Evolutionary conservation across 1,140 invertebrate genomes (phyloP).

Genomic region (Temnothorax nylanderi): DNA sequence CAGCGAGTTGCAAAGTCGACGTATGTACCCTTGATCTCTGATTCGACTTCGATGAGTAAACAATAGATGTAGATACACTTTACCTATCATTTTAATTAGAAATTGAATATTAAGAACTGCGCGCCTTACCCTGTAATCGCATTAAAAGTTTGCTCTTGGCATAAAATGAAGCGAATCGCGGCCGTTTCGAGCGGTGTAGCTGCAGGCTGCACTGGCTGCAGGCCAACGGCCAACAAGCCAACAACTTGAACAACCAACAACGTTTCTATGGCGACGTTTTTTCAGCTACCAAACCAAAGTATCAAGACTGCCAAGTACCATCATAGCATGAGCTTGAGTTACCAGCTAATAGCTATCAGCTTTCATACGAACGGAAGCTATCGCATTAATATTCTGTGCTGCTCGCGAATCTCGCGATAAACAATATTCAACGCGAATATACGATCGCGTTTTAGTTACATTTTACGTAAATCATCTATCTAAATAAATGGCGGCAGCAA

Average conservation of each 20-base stretch:
- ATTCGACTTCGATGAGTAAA: background rate
- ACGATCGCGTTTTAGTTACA: background rate
- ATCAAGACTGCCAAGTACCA: too few relatives aligned
- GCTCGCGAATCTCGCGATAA: background rate
- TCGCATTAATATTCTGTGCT: background rate
- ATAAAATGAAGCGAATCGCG: too few relatives aligned
- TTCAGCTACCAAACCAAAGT: background rate
- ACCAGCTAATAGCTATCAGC: background rate
- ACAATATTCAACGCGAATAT: constrained; percentile 4
- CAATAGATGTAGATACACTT: background rate
- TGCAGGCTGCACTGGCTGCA: too few relatives aligned
- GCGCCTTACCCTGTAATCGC: too few relatives aligned
- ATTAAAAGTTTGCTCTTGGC: too few relatives aligned
- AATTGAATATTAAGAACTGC: background rate
- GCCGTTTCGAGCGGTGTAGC: background rate
- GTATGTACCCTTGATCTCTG: too few relatives aligned
- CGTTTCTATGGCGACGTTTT: constrained; percentile 23
- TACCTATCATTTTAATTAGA: background rate
- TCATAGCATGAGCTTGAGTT: too few relatives aligned
- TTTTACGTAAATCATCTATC: background rate
- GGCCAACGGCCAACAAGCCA: too few relatives aligned
- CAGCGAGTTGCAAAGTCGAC: too few relatives aligned
- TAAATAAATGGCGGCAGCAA: constrained; percentile 76
- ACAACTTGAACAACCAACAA: too few relatives aligned
- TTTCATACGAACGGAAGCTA: background rate